Evolutionary conservation across 2,888 invertebrate genomes (phyloP), one percentile per base, ranked within the genome.

Genomic region (Platypus cylindrus): DNA sequence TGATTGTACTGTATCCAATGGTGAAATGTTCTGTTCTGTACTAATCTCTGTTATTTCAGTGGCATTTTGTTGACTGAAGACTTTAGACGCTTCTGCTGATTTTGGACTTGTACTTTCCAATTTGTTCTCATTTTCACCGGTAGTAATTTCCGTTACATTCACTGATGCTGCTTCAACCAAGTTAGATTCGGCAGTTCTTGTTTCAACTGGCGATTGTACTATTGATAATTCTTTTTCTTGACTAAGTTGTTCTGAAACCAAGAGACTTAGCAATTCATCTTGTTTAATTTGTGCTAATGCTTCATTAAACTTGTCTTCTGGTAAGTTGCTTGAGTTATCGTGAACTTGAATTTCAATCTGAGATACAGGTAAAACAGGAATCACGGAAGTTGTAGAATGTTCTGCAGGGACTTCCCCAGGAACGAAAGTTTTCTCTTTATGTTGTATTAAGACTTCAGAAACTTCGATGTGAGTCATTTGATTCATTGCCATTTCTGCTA

Each of bases 191-290:
- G 67, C 68, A 32, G 44, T 60, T 51, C 64, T 64, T 2, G 51
- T 52, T 18, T 50, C 50, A 2, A 53, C 40, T 9, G 61, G 55
- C 39, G 56, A 55, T 17, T 49, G 36, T 5, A 37, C 41, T 29
- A 64, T 58, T 17, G 48, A 48, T 13, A 43, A 48, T 56, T 64
- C 64, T 18, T 52, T 55, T 49, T 72, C 72, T 32, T 64, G 63
- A 5, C 62, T 48, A 26, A 66, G 45, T 17, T 66, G 55, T 55
- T 70, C 65, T 2, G 64, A 63, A 4, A 67, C 63, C 27, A 58
- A 56, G 11, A 73, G 39, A 42, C 68, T 54, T 52, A 68, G 66
- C 26, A 62, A 54, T 44, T 65, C 60, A 40, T 59, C 48, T 11
- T 54, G 56, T 12, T 43, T 40, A 3, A 64, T 5, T 11, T 45